A percentile compares a stretch with the other conserved stretches of the same genome.
These are phyloP conservation scores for Nymphalis c-album DNA, from an alignment of 2,888 invertebrate species.

Conservation along the genomic window DNA sequence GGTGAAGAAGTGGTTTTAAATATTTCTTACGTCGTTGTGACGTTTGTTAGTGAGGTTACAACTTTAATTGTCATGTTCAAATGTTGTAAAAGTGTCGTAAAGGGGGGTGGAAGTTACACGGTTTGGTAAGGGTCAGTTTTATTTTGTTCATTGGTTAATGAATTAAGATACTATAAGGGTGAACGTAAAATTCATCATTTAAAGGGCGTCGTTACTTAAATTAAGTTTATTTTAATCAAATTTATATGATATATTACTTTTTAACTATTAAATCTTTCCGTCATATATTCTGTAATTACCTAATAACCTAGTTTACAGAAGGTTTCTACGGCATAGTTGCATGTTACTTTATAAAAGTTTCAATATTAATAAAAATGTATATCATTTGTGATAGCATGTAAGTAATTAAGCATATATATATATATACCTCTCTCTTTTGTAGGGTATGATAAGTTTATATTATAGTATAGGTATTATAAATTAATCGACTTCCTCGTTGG, in stretches of 20 bases:
- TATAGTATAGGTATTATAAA: too few relatives aligned
- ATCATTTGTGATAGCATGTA: too few relatives aligned
- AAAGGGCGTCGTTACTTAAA: neutral
- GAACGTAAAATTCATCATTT: constrained; percentile 10
- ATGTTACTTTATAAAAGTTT: too few relatives aligned
- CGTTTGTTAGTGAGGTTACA: constrained; percentile 11
- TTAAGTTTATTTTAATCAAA: neutral
- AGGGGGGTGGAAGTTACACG: constrained; percentile 15
- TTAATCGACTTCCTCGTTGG: too few relatives aligned
- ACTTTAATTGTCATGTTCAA: constrained; percentile 22
- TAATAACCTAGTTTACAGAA: too few relatives aligned
- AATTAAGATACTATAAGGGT: constrained; percentile 23
- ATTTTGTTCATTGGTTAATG: constrained; percentile 25
- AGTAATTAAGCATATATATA: too few relatives aligned
- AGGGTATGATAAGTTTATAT: too few relatives aligned
- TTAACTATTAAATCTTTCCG: neutral
- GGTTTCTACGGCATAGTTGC: too few relatives aligned
- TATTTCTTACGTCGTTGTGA: too few relatives aligned
- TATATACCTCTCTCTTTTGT: too few relatives aligned
- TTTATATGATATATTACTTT: neutral
- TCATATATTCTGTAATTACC: neutral
- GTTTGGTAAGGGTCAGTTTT: constrained; percentile 23
- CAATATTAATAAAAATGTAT: too few relatives aligned
- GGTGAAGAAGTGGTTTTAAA: too few relatives aligned
- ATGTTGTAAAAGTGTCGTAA: constrained; percentile 24